Base-by-base conservation (phyloP, 1,140 invertebrate species). In the Zaprionus camerounensis region DNA sequence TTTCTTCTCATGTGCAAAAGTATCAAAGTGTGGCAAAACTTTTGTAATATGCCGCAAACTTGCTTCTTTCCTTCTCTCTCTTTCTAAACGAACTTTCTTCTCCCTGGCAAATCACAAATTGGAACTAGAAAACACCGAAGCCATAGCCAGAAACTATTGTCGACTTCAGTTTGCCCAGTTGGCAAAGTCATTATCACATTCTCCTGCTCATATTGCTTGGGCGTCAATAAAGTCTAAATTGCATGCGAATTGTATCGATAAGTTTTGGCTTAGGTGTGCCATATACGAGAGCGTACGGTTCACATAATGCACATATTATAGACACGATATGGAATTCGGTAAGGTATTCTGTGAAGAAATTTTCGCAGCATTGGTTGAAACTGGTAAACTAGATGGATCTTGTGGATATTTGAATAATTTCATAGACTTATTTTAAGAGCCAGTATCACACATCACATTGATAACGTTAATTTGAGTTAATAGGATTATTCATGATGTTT, bases 11-110 rank as follows among this genome's bases (percentile, higher is more conserved):
- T 76, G 76, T 83, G 76, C 51, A 71, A 34, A 83, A 62, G 80
- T 73, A 56, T 68, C 82, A 71, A 75, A 76, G 77, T 73, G 71
- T 58, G 57, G 56, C 63, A 55, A 81, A 87, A 88, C 78, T 87
- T 87, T 87, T 84, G 85, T 80, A 87, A 87, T 87, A 87, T 87
- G 69, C 78, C 55, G 67, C 78, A 78, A 87, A 78, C 74, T 87
- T 90, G 49, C 41, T 58, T 49, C 20, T 51, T 2, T 13, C 20
- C 44, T 20, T 51, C 17, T 46, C 41, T 9, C 15, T 44, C 41
- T 3, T 17, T 17, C 17, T 17, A 17, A 17, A 4, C 3, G 20
- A 49, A 49, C 46, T 51, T 51, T 51, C 20, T n/a, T 51, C 20
- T 51, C 41, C 2, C n/a, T 17, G 41, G 41, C 41, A 46, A 46